These are phyloP conservation scores for Meteorus sp. DNA, from an alignment of 1,140 invertebrate species.

Conservation along the genomic window DNA sequence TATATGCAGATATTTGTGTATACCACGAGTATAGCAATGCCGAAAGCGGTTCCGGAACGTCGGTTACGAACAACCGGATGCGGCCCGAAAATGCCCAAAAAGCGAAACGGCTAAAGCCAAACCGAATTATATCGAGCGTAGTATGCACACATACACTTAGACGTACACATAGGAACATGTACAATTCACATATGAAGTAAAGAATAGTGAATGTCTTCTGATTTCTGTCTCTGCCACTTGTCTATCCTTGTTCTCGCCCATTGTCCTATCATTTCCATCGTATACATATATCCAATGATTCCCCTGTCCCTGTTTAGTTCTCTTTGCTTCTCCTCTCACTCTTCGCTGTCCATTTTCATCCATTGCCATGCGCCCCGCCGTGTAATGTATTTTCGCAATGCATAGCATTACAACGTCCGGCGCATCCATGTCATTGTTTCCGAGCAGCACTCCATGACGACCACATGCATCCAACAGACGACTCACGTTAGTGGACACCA, in stretches of 20 bases:
- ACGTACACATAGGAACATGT: too few species aligned
- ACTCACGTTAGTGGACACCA: not conserved
- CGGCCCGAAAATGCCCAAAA: constrained; percentile 34
- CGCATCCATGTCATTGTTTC: constrained; percentile 44
- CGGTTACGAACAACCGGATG: constrained; percentile 33
- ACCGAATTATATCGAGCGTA: constrained; percentile 8
- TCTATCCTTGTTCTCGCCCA: constrained; percentile 26
- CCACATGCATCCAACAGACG: constrained; percentile 31
- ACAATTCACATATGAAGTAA: too few species aligned
- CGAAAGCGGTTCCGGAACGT: constrained; percentile 38
- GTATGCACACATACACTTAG: too few species aligned
- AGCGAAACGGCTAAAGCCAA: constrained; percentile 21
- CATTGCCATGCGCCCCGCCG: constrained; percentile 16
- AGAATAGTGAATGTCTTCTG: too few species aligned
- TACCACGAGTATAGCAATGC: constrained; percentile 11
- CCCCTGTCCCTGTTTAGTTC: too few species aligned
- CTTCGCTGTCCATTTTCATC: constrained; percentile 17
- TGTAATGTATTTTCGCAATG: constrained; percentile 43
- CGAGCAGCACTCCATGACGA: constrained; percentile 41
- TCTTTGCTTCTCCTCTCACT: not conserved
- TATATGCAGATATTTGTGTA: too few species aligned
- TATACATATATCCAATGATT: too few species aligned
- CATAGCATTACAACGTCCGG: constrained; percentile 42
- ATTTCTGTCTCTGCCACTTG: too few species aligned
- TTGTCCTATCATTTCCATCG: constrained; percentile 17